Evolutionary conservation across 2,113 vertebrate species (phyloP), one percentile per base, ranked within the genome.

Genomic region (Riparia riparia): DNA sequence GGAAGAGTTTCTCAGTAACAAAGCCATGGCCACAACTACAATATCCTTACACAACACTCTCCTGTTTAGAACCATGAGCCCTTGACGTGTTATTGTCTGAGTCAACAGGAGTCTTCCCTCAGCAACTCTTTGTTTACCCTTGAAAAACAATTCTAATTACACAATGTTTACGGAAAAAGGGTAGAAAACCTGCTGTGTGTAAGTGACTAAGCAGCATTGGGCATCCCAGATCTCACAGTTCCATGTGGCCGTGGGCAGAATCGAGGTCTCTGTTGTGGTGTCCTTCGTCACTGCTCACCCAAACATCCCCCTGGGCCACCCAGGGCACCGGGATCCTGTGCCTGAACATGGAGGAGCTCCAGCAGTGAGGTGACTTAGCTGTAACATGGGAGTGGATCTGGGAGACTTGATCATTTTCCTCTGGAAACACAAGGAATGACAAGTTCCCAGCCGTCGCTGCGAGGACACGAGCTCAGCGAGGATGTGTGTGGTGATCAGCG

Each of bases 211-310:
- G 63, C 29, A 14, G 10, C 2, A 1, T 0, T 32, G 41, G 60
- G 57, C 22, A 65, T 4, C 22, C 14, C 58, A 49, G 37, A 5
- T 41, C 22, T 39, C 10, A 1, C 4, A 4, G 12, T 8, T 34
- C 17, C 16, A 2, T 0, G 8, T 0, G 9, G 8, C 8, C 1
- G 14, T 16, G 14, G 17, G 39, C 22, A 15, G 28, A 20, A 34
- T 0, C 1, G 0, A 25, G 51, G 29, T 13, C 16, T 28, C 2
- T 4, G 5, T 1, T 11, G 26, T 2, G 11, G 5, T 10, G 32
- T 11, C 45, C 61, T 69, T 29, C 6, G 11, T 13, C 34, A 7
- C 39, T 4, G 32, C 17, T 51, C 50, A 4, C 10, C 28, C 2
- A 37, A 60, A 41, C 54, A 64, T 12, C 26, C 22, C 18, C 39